Conservation (phyloP, 2,797 vertebrate species). For the Pipistrellus pygmaeus region DNA sequence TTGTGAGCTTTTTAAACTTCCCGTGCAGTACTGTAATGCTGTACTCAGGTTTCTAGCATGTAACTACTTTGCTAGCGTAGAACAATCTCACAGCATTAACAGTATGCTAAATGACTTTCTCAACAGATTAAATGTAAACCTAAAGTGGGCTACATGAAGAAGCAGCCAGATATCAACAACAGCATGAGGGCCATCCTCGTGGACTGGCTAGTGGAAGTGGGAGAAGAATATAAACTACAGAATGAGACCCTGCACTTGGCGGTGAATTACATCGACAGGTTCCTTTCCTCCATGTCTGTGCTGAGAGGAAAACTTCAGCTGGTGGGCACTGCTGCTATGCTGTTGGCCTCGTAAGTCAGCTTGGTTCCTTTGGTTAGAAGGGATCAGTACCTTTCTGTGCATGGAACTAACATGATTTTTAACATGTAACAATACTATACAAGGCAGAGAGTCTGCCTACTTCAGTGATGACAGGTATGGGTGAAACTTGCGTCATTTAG, state of each 20-base stretch:
- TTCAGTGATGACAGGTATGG: not conserved
- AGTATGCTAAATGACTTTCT: conserved; percentile 3
- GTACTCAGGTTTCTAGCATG: not conserved
- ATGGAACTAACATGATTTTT: not conserved
- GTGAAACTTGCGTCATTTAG: not conserved
- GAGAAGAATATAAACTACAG: conserved; percentile 98
- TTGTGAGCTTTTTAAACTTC: not conserved
- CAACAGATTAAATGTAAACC: conserved; percentile 94
- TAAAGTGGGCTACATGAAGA: conserved; percentile 97
- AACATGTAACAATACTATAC: not conserved
- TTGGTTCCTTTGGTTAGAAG: not conserved
- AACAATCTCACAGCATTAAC: not conserved
- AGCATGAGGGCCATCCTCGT: conserved; percentile 98
- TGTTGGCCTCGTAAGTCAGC: conserved; percentile 97
- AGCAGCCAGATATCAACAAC: conserved; percentile 98
- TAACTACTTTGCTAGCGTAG: not conserved
- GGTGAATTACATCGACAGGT: conserved; percentile 99
- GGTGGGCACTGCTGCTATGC: conserved; percentile 99
- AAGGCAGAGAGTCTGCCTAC: not conserved
- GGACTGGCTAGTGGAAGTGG: conserved; percentile 99
- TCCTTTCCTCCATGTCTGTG: conserved; percentile 99
- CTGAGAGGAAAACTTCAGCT: conserved; percentile 98
- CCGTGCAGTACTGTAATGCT: not conserved
- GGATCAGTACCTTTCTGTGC: not conserved
- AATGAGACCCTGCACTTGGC: conserved; percentile 98